Percentiles rank a stretch among this genome's conserved stretches.
phyloP scores from a whole-genome alignment of 2,797 vertebrate species.

The Falco novaeseelandiae region DNA sequence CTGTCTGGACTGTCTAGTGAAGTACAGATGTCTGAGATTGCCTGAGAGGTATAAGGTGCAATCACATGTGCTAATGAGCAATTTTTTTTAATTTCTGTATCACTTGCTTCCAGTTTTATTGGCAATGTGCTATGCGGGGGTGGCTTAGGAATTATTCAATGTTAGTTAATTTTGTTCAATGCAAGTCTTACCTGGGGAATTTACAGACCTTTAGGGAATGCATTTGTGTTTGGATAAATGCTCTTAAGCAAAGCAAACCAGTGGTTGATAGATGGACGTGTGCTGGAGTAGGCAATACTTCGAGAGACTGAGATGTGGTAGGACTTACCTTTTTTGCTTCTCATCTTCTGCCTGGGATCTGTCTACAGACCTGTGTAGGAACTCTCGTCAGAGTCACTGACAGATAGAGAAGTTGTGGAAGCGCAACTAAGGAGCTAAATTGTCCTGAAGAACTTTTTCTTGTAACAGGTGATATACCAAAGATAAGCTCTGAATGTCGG shows the following conservation, averaged over 20 bases:
- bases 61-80: not conserved
- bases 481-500: not conserved
- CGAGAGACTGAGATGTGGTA: not conserved
- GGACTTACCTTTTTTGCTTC: not conserved
- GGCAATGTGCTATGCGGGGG: fast-evolving
- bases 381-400: not conserved
- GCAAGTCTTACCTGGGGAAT: not conserved
- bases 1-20: not conserved
- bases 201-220: not conserved
- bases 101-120: not conserved
- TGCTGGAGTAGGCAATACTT: not conserved
- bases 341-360: not conserved
- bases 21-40: not conserved
- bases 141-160: not conserved
- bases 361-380: not conserved
- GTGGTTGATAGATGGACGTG: not conserved
- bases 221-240: not conserved
- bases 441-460: not conserved
- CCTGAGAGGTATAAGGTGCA: not conserved
- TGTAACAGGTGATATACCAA: not conserved
- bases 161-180: not conserved
- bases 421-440: not conserved
- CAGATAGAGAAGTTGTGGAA: not conserved
- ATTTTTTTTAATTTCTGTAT: not conserved
- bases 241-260: not conserved